Base-by-base conservation (phyloP, 2,888 invertebrate genomes). In the Perizoma flavofasciatum region DNA sequence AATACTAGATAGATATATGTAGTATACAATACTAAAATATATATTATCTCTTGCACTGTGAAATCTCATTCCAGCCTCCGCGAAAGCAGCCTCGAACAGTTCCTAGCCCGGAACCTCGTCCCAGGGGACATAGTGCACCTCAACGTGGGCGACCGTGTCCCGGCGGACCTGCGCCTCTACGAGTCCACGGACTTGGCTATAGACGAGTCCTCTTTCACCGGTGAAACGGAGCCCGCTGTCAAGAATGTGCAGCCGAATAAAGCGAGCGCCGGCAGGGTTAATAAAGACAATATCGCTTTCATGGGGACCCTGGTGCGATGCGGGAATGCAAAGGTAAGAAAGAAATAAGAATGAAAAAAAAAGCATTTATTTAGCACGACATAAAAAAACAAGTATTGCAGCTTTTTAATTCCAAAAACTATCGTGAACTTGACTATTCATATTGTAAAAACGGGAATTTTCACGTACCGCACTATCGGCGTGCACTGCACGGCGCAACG, bases 121-220 rank as follows among this genome's bases (percentile, higher is more conserved):
- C 99, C 99, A 1, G 99, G 99, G 32, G 99, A 99, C 86, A 94
- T 99, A 64, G 97, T 99, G 0, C 94, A 96, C 74, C 92, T 99
- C 53, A 96, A 96, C 86, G 96, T 99, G 41, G 99, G 99, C 8
- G 99, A 99, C 88, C 93, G 98, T 55, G 98, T 99, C 46, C 99
- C 99, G 5, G 99, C 99, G 0, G 99, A 99, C 92, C 90, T 99
- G 40, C 93, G 99, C 40, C 93, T 99, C n/a, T 96, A 96, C 83
- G 98, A 99, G 83, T 95, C 98, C 0, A 95, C 96, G 9, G 99
- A 99, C 88, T 93, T 99, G 67, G 96, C 97, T 4, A 96, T 99
- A 49, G 99, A 99, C 86, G 99, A 99, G 90, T 98, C 98, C 53
- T 98, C 98, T 69, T 99, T 99, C 85, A 99, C 99, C 0, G 99